Conservation (phyloP, 2,113 vertebrate species). For the Otus sunia region DNA sequence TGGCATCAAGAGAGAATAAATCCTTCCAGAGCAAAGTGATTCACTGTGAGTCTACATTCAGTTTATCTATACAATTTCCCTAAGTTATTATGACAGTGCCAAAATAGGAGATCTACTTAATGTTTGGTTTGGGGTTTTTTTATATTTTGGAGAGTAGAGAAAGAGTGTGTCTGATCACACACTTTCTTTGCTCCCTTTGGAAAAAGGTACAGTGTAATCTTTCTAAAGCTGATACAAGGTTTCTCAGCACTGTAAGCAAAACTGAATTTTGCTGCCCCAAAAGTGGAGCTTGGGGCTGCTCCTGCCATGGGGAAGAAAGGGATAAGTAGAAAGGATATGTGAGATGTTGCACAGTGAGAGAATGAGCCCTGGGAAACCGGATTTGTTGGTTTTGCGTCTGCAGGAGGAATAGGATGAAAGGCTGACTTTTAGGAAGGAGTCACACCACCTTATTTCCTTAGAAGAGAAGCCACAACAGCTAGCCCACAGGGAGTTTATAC, state of each 20-base stretch:
- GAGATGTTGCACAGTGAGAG: neutral
- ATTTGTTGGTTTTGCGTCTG: neutral
- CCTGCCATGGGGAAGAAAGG: neutral
- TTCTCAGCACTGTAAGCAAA: neutral
- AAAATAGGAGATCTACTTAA: neutral
- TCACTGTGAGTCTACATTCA: neutral
- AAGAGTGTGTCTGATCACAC: neutral
- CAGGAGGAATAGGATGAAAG: neutral
- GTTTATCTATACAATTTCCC: neutral
- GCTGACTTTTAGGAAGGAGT: neutral
- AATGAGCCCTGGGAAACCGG: neutral
- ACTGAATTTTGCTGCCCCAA: neutral
- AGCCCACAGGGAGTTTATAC: neutral
- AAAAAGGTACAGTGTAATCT: neutral
- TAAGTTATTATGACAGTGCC: neutral
- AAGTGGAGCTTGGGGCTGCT: neutral
- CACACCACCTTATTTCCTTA: neutral
- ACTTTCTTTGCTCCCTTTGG: neutral
- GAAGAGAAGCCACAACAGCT: neutral
- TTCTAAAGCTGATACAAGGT: neutral
- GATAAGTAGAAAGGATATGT: neutral
- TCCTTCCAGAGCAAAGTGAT: neutral
- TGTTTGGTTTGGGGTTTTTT: neutral
- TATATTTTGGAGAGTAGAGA: neutral
- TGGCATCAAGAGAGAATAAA: neutral